Base-by-base conservation (phyloP, 2,113 vertebrate genomes). In the Ptychochromis oligacanthus region DNA sequence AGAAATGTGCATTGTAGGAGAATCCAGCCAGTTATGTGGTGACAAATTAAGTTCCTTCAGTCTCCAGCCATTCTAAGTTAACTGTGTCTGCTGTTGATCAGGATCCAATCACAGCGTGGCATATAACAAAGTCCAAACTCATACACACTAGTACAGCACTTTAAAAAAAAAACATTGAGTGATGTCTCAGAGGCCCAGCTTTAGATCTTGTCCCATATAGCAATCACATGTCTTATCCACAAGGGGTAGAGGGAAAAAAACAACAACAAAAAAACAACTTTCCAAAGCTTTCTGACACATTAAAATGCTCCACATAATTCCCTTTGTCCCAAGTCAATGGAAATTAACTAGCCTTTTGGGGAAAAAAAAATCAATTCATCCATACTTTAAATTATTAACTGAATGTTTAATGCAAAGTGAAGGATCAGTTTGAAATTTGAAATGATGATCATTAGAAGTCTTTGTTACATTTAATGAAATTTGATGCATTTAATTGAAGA, bases 51-150 rank as follows among this genome's bases (percentile, higher is more conserved):
- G 64, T 58, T 83, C 38, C 75, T 72, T 38, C 13, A 40, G 49
- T 74, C 67, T 72, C 54, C 85, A 81, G 82, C 58, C 52, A 61
- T 52, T 83, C 58, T 43, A 82, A 79, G 74, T 57, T 70, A 60
- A 80, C 59, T 61, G 49, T 54, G 89, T 91, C 93, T 93, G 92
- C 81, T 89, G 85, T 88, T 91, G 91, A 95, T 95, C 93, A 93
- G 79, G 67, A 61, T 79, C 57, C 80, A 85, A 92, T 93, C 90
- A 83, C 80, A 70, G 80, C 46, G 55, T 77, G 72, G 86, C 78
- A 79, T 85, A 64, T 89, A 92, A 92, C 74, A 85, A 81, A 82
- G 79, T 67, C 59, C 81, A 87, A 58, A 77, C 57, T 67, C 74
- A 1, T 36, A 22, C 18, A 61, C 61, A 81, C 26, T 77, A 61